Conservation (phyloP, 1,140 invertebrate genomes). For the Drosophila simulans region DNA sequence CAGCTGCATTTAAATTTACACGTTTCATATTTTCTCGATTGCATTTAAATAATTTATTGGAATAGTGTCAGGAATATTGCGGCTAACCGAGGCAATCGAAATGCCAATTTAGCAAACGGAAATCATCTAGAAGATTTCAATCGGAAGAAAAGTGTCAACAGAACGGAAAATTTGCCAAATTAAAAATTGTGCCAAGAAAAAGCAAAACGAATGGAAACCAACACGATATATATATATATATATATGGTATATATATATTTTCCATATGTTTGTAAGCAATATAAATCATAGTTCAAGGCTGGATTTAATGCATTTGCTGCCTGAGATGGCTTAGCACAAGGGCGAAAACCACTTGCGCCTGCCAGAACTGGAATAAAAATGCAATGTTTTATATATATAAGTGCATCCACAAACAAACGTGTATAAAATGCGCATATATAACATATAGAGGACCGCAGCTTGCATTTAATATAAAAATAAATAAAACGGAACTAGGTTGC, state of each 20-base stretch:
- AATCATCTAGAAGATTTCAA: conserved; percentile 46
- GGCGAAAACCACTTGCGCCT: conserved; percentile 26
- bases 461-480: conserved; percentile 46
- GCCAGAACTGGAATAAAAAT: conserved; percentile 46
- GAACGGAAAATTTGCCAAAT: conserved; percentile 32
- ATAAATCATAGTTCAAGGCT: conserved; percentile 55
- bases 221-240: neutral
- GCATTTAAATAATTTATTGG: conserved; percentile 16
- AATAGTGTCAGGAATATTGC: conserved; percentile 25
- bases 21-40: neutral
- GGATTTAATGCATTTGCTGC: conserved; percentile 41
- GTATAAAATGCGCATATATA: conserved; percentile 24
- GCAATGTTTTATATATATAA: conserved; percentile 15
- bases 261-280: conserved; percentile 5
- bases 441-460: conserved; percentile 22
- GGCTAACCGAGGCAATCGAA: conserved; percentile 10
- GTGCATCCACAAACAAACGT: conserved; percentile 39
- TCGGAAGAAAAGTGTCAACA: conserved; percentile 39
- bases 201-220: conserved; percentile 18
- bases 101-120: conserved; percentile 38
- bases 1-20: neutral
- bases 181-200: conserved; percentile 55
- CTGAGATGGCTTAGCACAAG: conserved; percentile 35
- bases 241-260: neutral
- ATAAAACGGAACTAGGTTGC: conserved; percentile 49